Evolutionary conservation across 1,140 invertebrate species (phyloP).

Genomic region (Bombus turneri): DNA sequence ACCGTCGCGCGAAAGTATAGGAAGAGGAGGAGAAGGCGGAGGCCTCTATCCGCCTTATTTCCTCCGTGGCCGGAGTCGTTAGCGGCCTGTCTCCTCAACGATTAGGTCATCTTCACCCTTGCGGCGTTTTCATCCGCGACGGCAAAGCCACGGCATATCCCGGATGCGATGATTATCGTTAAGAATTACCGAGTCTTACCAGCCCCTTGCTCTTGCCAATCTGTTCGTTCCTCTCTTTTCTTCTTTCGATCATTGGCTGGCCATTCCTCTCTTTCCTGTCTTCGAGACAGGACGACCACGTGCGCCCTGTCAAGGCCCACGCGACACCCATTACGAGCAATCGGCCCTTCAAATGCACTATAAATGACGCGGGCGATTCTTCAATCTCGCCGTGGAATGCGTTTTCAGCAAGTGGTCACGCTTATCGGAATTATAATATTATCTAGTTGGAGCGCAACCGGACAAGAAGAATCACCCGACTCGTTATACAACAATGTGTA

Average conservation of each 20-base stretch:
- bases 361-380: constrained; percentile 56
- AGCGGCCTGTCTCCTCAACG: constrained; percentile 27
- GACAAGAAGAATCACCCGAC: constrained; percentile 50
- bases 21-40: background rate
- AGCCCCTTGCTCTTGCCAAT: constrained; percentile 22
- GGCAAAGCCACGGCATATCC: constrained; percentile 63
- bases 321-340: constrained; percentile 72
- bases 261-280: constrained; percentile 49
- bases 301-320: constrained; percentile 73
- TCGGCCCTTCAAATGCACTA: constrained; percentile 61
- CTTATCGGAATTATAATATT: constrained; percentile 56
- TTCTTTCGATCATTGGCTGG: background rate
- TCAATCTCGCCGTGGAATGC: constrained; percentile 55
- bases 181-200: constrained; percentile 56
- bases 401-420: constrained; percentile 41
- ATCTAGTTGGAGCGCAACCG: constrained; percentile 50
- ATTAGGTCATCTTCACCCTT: constrained; percentile 65
- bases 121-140: constrained; percentile 50
- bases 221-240: background rate
- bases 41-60: background rate
- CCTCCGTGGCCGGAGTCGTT: constrained; percentile 4
- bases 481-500: constrained; percentile 39
- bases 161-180: constrained; percentile 74
- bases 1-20: background rate
- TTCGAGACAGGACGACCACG: constrained; percentile 70